Conservation (phyloP, 2,888 invertebrate genomes). For the Rosalia funebris region DNA sequence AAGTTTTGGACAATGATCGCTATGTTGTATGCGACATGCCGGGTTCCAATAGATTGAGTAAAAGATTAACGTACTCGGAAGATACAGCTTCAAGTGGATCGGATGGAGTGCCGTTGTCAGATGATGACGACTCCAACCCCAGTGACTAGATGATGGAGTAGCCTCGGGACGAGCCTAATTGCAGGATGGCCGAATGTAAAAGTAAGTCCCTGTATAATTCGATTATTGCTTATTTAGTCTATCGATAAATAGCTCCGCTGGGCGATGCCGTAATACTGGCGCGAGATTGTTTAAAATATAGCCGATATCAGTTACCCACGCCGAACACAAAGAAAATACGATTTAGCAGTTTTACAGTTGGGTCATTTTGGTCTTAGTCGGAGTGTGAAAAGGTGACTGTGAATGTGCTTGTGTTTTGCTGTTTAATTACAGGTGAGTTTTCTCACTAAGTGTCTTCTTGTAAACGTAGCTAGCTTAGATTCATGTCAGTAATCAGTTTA, state of each 20-base stretch:
- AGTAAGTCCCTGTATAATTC: neutral
- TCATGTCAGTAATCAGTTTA: neutral
- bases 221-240: neutral
- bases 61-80: neutral
- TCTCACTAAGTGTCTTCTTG: neutral
- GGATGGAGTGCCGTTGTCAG: neutral
- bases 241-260: neutral
- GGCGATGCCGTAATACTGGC: neutral
- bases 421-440: neutral
- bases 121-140: neutral
- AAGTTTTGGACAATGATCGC: slow-evolving; percentile 28
- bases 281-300: neutral
- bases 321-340: neutral
- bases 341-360: neutral
- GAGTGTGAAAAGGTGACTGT: neutral
- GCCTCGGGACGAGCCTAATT: neutral
- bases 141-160: neutral
- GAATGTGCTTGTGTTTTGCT: neutral
- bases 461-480: neutral
- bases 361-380: neutral
- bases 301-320: neutral
- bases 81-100: neutral
- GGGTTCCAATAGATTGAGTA: slow-evolving; percentile 11
- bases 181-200: neutral
- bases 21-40: slow-evolving; percentile 29